A percentile compares a stretch with the other conserved stretches of the same genome.
Evolutionary conservation across 2,113 vertebrate species (phyloP).

Genomic region (Saimiri boliviensis): DNA sequence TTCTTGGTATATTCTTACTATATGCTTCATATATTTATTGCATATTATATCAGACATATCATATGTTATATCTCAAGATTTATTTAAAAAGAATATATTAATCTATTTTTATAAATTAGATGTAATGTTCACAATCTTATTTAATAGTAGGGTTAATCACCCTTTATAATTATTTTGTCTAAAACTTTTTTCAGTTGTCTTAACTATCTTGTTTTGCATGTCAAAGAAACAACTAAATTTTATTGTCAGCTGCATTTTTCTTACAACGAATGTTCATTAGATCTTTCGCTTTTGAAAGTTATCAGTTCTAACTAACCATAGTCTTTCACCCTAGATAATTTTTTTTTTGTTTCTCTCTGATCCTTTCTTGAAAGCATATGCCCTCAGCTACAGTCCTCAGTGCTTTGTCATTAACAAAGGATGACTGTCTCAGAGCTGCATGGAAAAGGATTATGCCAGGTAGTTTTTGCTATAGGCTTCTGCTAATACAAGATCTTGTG

Average conservation of each 20-base stretch:
- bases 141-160: neutral
- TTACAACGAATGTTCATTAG: neutral
- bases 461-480: neutral
- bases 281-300: constrained; percentile 30
- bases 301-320: neutral
- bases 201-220: neutral
- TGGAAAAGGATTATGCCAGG: neutral
- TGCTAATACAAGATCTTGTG: neutral
- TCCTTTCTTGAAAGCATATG: neutral
- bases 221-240: neutral
- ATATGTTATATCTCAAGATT: neutral
- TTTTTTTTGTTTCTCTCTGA: neutral
- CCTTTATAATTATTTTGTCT: constrained; percentile 15
- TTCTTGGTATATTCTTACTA: neutral
- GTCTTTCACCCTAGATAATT: neutral
- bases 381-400: neutral
- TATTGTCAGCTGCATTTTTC: neutral
- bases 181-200: neutral
- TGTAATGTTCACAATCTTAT: neutral
- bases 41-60: neutral
- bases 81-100: neutral
- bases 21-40: neutral
- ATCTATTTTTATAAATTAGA: neutral
- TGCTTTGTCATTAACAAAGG: neutral
- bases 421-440: neutral